These are phyloP conservation scores for Cyprinodon variegatus DNA, from an alignment of 2,113 vertebrate species.

Conservation along the genomic window DNA sequence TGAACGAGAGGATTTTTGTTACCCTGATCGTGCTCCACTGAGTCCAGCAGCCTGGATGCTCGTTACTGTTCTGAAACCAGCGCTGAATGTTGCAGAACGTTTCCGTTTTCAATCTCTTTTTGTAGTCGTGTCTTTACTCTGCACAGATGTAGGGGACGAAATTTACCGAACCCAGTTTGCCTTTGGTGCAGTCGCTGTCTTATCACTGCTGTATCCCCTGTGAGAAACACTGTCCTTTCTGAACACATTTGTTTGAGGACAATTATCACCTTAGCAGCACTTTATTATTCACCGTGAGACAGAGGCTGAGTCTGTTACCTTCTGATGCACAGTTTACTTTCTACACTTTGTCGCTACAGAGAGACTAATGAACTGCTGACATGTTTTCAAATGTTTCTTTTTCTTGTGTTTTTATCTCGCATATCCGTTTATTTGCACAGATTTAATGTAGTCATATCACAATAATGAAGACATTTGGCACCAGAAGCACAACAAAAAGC, in stretches of 20 bases:
- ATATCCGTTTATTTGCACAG: neutral
- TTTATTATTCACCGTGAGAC: conserved; percentile 60
- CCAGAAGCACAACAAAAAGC: neutral
- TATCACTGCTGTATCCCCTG: conserved; percentile 61
- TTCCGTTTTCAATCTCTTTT: neutral
- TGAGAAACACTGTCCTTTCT: conserved; percentile 5
- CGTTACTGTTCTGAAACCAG: neutral
- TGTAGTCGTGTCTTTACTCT: conserved; percentile 11
- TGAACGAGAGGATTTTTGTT: conserved; percentile 5
- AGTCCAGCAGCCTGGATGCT: neutral
- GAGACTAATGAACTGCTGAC: conserved; percentile 58
- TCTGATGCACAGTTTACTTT: conserved; percentile 20
- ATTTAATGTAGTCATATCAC: neutral
- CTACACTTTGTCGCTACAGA: conserved; percentile 38
- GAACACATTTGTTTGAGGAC: conserved; percentile 29
- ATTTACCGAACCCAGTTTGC: neutral
- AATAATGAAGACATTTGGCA: conserved; percentile 8
- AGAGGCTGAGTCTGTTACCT: neutral
- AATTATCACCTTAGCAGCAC: conserved; percentile 59
- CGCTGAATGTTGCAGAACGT: conserved; percentile 23
- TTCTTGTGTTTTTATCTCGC: conserved; percentile 33
- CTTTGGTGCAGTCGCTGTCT: conserved; percentile 4
- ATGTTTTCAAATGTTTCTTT: conserved; percentile 40
- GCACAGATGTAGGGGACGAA: neutral
- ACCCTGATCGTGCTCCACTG: conserved; percentile 2